Evolutionary conservation across 1,140 invertebrate genomes (phyloP).

Genomic region (Harpegnathos saltator): DNA sequence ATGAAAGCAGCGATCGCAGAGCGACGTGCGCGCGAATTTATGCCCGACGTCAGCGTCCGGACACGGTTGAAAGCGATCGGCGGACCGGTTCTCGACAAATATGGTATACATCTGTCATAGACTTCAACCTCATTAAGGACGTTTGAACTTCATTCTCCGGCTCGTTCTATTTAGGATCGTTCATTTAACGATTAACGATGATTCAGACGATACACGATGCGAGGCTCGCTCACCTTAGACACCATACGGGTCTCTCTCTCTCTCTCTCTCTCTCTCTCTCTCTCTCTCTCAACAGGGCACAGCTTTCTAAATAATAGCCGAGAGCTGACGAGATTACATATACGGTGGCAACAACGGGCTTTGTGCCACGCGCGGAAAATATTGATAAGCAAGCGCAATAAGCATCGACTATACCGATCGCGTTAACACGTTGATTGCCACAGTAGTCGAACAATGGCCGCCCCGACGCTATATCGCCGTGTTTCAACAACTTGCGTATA

Average conservation of each 20-base stretch:
- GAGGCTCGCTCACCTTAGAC: not conserved
- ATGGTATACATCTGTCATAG: slow-evolving; percentile 62
- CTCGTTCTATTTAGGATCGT: slow-evolving; percentile 49
- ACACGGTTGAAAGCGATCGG: slow-evolving; percentile 31
- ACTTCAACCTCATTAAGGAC: slow-evolving; percentile 60
- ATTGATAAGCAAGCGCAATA: not conserved
- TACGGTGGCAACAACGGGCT: no score
- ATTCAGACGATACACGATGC: slow-evolving; percentile 49
- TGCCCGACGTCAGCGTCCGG: slow-evolving; percentile 4
- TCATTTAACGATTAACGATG: slow-evolving; percentile 41
- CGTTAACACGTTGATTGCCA: no score
- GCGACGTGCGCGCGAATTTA: not conserved
- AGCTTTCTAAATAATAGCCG: slow-evolving; percentile 22
- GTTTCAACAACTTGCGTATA: no score
- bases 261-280: no score
- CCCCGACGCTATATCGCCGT: no score
- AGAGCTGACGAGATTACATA: not conserved
- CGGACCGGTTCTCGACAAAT: slow-evolving; percentile 63
- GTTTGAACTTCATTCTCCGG: slow-evolving; percentile 48
- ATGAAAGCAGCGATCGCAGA: not conserved
- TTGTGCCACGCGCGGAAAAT: not conserved
- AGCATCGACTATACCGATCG: no score
- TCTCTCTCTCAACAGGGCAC: not conserved
- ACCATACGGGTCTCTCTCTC: not conserved
- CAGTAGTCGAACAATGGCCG: no score